Evolutionary conservation across 2,113 vertebrate genomes (phyloP), one percentile per base, ranked within the genome.

Genomic region (Spilogale gracilis): DNA sequence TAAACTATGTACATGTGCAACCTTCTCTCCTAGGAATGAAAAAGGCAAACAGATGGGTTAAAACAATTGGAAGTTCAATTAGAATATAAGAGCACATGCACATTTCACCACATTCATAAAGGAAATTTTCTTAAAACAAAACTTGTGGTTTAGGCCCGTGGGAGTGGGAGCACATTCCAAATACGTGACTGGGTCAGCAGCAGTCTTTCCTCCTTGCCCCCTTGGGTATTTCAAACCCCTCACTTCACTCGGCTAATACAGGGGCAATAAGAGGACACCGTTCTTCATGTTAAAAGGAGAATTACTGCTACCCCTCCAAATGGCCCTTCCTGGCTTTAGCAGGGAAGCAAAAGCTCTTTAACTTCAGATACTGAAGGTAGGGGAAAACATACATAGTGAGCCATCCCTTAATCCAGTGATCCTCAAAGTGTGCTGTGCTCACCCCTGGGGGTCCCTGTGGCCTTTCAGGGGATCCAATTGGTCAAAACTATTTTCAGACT

Each of bases 1-100:
- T 99, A 99, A 98, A 99, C 99, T 96, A 99, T 99, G 93, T 99
- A 99, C 99, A 99, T 99, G 99, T 99, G 99, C 97, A 99, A 98
- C 97, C 99, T 99, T 97, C 99, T 99, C 96, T 99, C 99, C 99
- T 99, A 98, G 94, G 54, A 97, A 82, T 25, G 27, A 97, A 73
- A 92, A 96, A 97, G 97, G 90, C 69, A 94, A 63, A 88, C 91
- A 96, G 11, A 16, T 27, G 54, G 87, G 17, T 97, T 94, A 84
- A 21, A 60, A 76, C 85, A 43, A 48, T 3, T 0, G 13, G 4
- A 52, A 84, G 18, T 4, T 50, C 18, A 78, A 21, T 25, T 3
- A 5, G 61, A 54, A 58, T 1, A 13, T 3, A n/a, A 63, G n/a
- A 80, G 83, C 85, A 58, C 13, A 54, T 0, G 4, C 54, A 45